These are phyloP conservation scores for Tubulanus polymorphus DNA, from an alignment of 2,888 invertebrate species.

Conservation along the genomic window DNA sequence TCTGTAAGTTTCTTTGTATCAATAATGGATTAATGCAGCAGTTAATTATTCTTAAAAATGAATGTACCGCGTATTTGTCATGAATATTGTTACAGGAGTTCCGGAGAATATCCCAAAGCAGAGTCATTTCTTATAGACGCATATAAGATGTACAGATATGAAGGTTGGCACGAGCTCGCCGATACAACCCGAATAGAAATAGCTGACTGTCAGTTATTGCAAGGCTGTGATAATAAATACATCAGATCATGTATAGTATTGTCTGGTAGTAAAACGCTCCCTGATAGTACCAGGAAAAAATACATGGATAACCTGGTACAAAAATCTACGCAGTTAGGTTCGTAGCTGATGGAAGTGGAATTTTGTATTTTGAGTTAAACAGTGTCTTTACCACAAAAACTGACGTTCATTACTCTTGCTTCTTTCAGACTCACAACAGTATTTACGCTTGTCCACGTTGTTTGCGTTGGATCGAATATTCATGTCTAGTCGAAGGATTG, in stretches of 20 bases:
- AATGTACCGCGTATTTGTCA: neutral
- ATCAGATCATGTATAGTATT: neutral
- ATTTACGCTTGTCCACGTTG: neutral
- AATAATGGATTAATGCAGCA: too few species aligned
- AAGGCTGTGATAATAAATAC: too few species aligned
- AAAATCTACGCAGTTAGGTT: too few species aligned
- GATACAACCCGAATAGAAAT: constrained; percentile 70
- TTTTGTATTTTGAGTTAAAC: too few species aligned
- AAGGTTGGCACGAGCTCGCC: constrained; percentile 80
- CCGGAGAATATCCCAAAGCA: constrained; percentile 70
- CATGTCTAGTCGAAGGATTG: neutral
- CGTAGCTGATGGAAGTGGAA: too few species aligned
- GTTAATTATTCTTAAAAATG: neutral
- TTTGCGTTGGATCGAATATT: neutral
- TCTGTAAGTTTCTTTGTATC: constrained; percentile 69
- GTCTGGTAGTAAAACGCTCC: neutral
- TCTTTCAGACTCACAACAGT: neutral
- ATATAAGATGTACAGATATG: constrained; percentile 77
- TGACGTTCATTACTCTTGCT: too few species aligned
- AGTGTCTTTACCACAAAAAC: too few species aligned
- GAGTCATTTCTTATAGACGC: constrained; percentile 84
- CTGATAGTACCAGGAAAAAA: too few species aligned
- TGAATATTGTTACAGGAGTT: constrained; percentile 37
- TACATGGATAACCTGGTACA: too few species aligned
- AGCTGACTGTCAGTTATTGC: constrained; percentile 77